These are phyloP conservation scores for Plutomurus gul DNA, from an alignment of 1,140 invertebrate species.

Conservation along the genomic window DNA sequence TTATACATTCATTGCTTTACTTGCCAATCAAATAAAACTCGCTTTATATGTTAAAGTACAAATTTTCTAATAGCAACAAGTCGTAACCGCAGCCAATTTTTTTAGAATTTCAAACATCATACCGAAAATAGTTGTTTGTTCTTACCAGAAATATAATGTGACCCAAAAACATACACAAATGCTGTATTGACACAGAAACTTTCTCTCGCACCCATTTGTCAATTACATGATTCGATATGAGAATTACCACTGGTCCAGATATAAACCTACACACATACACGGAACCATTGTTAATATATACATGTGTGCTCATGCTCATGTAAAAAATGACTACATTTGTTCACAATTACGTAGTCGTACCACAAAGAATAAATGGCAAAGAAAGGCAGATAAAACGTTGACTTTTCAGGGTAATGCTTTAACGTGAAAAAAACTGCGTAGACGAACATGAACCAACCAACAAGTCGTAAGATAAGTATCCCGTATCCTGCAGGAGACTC, in stretches of 20 bases:
- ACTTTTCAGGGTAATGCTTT: conserved; percentile 81
- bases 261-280: conserved; percentile 66
- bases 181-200: conserved; percentile 77
- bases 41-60: too few species aligned
- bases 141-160: conserved; percentile 78
- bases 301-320: not conserved
- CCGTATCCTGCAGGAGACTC: conserved; percentile 86
- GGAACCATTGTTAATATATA: not conserved
- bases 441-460: conserved; percentile 83
- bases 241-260: conserved; percentile 75
- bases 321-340: not conserved
- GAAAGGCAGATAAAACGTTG: conserved; percentile 71
- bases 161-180: conserved; percentile 74
- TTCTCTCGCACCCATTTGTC: conserved; percentile 91
- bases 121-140: too few species aligned
- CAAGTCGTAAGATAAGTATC: conserved; percentile 73
- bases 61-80: too few species aligned
- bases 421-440: conserved; percentile 79
- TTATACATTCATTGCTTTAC: too few species aligned
- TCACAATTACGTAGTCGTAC: conserved; percentile 59
- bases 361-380: conserved; percentile 78
- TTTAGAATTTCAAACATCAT: too few species aligned
- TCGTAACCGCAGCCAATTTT: too few species aligned
- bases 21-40: too few species aligned
- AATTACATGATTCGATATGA: conserved; percentile 80